Evolutionary conservation across 2,888 invertebrate species (phyloP).

Genomic region (Maniola hyperantus): DNA sequence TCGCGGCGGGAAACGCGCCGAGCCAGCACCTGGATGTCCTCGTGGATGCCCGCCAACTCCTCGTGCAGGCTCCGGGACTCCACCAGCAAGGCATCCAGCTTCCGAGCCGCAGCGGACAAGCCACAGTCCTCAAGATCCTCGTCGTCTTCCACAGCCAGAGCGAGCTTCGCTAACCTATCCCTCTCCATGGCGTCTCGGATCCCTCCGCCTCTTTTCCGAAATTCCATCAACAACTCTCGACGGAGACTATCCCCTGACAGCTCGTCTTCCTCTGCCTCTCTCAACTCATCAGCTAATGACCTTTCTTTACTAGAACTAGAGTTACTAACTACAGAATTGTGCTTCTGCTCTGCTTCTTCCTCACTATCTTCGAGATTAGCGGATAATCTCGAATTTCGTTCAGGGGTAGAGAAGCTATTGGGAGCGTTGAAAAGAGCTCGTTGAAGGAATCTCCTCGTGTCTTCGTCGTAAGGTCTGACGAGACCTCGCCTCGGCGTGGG

Average conservation of each 20-base stretch:
- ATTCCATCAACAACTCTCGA: constrained; percentile 54
- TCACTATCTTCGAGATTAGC: constrained; percentile 27
- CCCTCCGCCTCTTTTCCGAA: constrained; percentile 53
- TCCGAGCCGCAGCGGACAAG: constrained; percentile 65
- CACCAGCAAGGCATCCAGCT: constrained; percentile 70
- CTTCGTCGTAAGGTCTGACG: constrained; percentile 67
- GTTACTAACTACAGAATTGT: constrained; percentile 33
- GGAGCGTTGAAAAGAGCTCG: constrained; percentile 59
- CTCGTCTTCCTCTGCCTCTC: constrained; percentile 68
- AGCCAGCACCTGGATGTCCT: constrained; percentile 81
- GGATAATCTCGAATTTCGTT: constrained; percentile 44
- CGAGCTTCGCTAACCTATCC: constrained; percentile 69
- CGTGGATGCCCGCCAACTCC: constrained; percentile 75
- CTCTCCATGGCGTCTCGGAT: constrained; percentile 64
- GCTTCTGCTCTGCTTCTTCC: constrained; percentile 28
- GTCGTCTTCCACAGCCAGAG: constrained; percentile 74
- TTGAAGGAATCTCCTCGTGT: constrained; percentile 70
- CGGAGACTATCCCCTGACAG: constrained; percentile 49
- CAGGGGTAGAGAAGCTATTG: constrained; percentile 44
- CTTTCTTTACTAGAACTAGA: constrained; percentile 47
- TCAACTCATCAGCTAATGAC: constrained; percentile 71
- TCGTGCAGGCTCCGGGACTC: constrained; percentile 73
- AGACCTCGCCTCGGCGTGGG: constrained; percentile 69
- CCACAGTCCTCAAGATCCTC: constrained; percentile 56
- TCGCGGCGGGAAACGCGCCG: constrained; percentile 68